Evolutionary conservation across 2,888 invertebrate genomes (phyloP).

Genomic region (Ernsta delagoae): DNA sequence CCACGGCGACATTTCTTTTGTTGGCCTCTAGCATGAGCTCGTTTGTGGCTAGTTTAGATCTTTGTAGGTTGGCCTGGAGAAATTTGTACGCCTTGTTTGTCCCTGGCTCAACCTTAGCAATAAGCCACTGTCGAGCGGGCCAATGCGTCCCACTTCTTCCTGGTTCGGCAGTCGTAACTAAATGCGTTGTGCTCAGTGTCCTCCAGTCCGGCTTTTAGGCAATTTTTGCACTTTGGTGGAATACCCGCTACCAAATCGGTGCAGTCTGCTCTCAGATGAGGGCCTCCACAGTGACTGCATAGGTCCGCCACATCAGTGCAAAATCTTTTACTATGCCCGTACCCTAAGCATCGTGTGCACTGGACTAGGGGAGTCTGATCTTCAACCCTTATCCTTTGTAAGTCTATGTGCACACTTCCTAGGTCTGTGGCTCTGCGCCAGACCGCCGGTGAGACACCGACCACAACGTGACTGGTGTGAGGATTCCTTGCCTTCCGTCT

Average conservation of each 20-base stretch:
- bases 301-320: background rate
- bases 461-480: background rate
- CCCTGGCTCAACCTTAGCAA: background rate
- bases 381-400: slow-evolving; percentile 13
- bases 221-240: background rate
- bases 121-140: background rate
- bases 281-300: slow-evolving; percentile 5
- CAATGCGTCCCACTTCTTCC: background rate
- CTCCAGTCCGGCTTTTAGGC: background rate
- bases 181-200: background rate
- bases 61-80: slow-evolving; percentile 13
- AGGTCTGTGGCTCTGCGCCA: background rate
- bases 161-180: background rate
- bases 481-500: slow-evolving; percentile 8
- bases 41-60: slow-evolving; percentile 3
- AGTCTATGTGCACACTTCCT: slow-evolving; percentile 17
- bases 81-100: background rate
- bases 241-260: background rate
- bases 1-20: too few species aligned
- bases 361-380: slow-evolving; percentile 34
- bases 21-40: background rate
- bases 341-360: slow-evolving; percentile 31
- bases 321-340: slow-evolving; percentile 22
- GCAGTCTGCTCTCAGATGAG: slow-evolving; percentile 6
- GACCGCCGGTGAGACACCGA: slow-evolving; percentile 16